Conservation (phyloP, 2,113 vertebrate genomes). For the Rhombomys opimus region DNA sequence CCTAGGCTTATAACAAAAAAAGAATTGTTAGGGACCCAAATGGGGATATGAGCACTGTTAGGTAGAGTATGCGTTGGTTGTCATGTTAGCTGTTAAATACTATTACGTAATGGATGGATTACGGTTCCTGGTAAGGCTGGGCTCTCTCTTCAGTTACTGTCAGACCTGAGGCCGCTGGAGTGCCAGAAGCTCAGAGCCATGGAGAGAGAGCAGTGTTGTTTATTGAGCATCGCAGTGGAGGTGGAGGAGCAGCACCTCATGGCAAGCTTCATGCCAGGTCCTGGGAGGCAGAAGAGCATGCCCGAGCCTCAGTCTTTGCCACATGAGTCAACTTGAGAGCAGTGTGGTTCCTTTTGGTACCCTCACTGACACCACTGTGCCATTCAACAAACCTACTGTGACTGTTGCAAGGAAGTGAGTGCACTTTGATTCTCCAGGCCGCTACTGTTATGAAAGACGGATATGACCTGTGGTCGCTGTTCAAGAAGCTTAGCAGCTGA, state of each 20-base stretch:
- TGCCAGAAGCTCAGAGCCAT: not conserved
- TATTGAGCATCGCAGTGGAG: not conserved
- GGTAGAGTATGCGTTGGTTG: not conserved
- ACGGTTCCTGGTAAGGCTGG: not conserved
- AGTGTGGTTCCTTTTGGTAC: not conserved
- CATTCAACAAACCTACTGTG: constrained; percentile 3
- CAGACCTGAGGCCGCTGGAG: not conserved
- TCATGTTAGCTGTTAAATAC: not conserved
- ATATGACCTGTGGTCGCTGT: not conserved
- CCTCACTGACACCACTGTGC: not conserved
- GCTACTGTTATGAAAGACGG: not conserved
- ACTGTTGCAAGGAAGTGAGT: not conserved
- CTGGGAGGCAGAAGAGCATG: not conserved
- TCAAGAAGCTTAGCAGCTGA: constrained; percentile 10
- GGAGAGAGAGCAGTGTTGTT: not conserved
- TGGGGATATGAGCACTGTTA: not conserved
- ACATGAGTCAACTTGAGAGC: too few species aligned
- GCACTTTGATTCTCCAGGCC: not conserved
- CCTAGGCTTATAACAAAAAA: not conserved
- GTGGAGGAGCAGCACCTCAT: not conserved
- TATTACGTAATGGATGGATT: not conserved
- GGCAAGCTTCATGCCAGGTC: not conserved
- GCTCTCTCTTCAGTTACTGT: not conserved
- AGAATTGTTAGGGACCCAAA: constrained; percentile 7
- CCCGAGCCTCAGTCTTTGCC: not conserved